Percentiles rank a stretch among this genome's conserved stretches.
These are phyloP conservation scores for Orchesella flavescens DNA, from an alignment of 2,888 invertebrate genomes.

Conservation along the genomic window DNA sequence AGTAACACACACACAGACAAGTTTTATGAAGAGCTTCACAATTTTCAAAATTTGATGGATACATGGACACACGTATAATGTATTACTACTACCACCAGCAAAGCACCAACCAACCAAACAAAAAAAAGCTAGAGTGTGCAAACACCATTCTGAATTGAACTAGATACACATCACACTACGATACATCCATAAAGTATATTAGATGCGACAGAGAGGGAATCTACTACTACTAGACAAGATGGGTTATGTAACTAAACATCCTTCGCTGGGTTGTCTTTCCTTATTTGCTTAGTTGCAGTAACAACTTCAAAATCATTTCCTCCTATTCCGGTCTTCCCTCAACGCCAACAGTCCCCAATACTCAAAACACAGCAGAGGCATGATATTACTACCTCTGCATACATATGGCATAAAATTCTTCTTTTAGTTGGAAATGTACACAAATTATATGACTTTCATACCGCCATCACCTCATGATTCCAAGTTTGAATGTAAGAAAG, in stretches of 20 bases:
- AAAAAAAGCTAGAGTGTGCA: background rate
- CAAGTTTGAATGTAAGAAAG: constrained; percentile 10
- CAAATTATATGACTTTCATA: background rate
- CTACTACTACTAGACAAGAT: constrained; percentile 26
- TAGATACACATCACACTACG: background rate
- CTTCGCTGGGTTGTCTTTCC: constrained; percentile 28
- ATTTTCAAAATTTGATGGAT: constrained; percentile 30
- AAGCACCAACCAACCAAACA: background rate
- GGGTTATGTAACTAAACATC: constrained; percentile 16
- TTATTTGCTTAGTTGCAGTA: constrained; percentile 48
- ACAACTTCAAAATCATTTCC: constrained; percentile 49
- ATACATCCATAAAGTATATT: background rate
- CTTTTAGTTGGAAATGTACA: background rate
- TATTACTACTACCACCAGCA: background rate
- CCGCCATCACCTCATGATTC: too few relatives aligned
- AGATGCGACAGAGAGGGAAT: background rate
- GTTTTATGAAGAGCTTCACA: constrained; percentile 24
- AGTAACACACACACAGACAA: background rate
- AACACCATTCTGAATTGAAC: background rate
- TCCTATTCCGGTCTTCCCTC: background rate
- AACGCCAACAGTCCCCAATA: background rate
- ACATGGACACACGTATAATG: background rate
- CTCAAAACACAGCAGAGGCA: too few relatives aligned
- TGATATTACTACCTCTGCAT: background rate
- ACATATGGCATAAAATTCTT: background rate